Base-by-base conservation (phyloP, 2,113 vertebrate species). In the Morone chrysops region DNA sequence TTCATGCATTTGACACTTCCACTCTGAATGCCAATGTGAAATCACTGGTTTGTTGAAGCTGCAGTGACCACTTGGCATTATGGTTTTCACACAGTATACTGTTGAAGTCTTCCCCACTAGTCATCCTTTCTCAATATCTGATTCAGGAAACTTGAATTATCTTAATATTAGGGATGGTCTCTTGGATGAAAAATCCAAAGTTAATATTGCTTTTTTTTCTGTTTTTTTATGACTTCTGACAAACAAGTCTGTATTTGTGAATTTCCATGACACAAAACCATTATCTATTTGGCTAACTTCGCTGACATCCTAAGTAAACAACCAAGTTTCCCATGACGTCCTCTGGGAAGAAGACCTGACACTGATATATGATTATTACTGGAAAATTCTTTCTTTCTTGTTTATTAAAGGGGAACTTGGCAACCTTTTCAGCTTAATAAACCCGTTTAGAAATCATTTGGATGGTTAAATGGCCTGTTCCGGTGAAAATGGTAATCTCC, bases 1-100 rank as follows among this genome's bases (percentile, higher is more conserved):
- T 69, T 85, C 61, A 81, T 78, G 48, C 1, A 22, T 81, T 60
- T 76, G 50, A 73, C 61, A 70, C 81, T 63, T 75, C 10, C 47
- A 13, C n/a, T 38, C 59, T 40, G 61, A 82, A 86, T 84, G 40
- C 74, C 57, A 74, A 40, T 70, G 57, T 66, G 22, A 74, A 84
- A 72, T 45, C 50, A 61, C 31, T 45, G 36, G 7, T 78, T 76
- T 73, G 74, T 77, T 77, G 61, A 31, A 31, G 31, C 31, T 31
- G 31, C 31, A 31, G 31, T 31, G 31, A 31, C 45, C 61, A 50
- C n/a, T 8, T 38, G 45, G 10, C 50, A 22, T 75, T 63, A 38
- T 50, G 14, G 20, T 80, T 67, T 41, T 40, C 31, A 61, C 7
- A 36, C 9, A 47, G 17, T 17, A 36, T 8, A 25, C 8, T 62